Base-by-base conservation (phyloP, 64 coral and sea anemone genomes). In the Porites australiensis region DNA sequence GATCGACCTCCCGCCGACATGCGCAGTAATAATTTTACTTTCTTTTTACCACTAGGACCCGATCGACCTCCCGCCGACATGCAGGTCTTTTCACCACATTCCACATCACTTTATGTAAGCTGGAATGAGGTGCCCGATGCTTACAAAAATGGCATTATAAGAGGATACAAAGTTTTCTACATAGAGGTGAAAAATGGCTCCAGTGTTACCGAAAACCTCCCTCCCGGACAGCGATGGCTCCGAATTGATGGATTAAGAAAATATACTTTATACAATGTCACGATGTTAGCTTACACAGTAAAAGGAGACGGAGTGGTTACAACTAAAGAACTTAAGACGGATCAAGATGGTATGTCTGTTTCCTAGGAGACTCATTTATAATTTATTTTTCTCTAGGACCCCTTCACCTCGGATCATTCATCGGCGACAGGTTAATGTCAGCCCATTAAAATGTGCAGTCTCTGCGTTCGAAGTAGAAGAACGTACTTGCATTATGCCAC, bases 101-200 rank as follows among this genome's bases (percentile, higher is more conserved):
- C 90, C n/a, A 78, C 70, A 64, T 27, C 50, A n/a, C 52, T 93
- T n/a, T 51, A 80, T 47, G 72, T 79, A 58, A 50, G 20, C 5
- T 93, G 90, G 90, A 64, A 71, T 45, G 72, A 77, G 16, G 90
- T 93, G 4, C 90, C 81, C 15, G 20, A 86, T 13, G 90, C 52
- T 77, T 93, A 93, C 50, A 77, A 77, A 60, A 97, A 94, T 70
- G 95, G 95, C 0, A 75, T 97, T 63, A 91, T 97, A 44, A 69
- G 13, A 22, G 95, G 95, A 3, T 97, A 94, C 77, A 79, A 80
- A 71, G 53, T 97, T 19, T 60, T 67, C 14, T 82, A 77, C 37
- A 75, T 49, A 82, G 79, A 92, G 4, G 44, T 52, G 16, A 76
- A 62, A 49, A 62, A 55, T 49, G 22, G 54, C 20, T 13, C 79